These are phyloP conservation scores for Atherinomorus stipes DNA, from an alignment of 2,113 vertebrate species.

Conservation along the genomic window DNA sequence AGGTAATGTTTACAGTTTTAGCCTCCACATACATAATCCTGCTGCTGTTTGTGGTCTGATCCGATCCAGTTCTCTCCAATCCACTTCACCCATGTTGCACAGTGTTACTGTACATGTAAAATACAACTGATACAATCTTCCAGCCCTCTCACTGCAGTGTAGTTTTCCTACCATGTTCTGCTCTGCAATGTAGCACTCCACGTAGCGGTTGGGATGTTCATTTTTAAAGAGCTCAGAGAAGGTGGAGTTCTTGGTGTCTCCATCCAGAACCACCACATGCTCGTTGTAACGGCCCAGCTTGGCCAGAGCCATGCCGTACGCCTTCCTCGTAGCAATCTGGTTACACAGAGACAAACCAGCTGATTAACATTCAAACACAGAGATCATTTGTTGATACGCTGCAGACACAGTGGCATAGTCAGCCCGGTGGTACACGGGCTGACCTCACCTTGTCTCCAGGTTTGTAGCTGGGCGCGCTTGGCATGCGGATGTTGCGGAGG, in stretches of 20 bases:
- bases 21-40: background rate
- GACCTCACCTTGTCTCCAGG: conserved; percentile 90
- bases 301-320: conserved; percentile 90
- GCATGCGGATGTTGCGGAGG: conserved; percentile 91
- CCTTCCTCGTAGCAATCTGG: conserved; percentile 93
- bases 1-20: background rate
- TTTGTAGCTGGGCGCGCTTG: conserved; percentile 91
- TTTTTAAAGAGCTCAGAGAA: conserved; percentile 94
- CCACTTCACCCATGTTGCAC: too few relatives aligned
- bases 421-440: too few relatives aligned
- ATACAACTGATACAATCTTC: background rate
- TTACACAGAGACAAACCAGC: background rate
- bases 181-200: conserved; percentile 96
- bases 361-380: background rate
- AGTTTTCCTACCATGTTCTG: conserved; percentile 91
- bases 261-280: conserved; percentile 90
- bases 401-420: background rate
- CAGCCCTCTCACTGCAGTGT: background rate
- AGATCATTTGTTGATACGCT: background rate
- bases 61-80: too few relatives aligned
- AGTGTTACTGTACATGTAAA: too few relatives aligned
- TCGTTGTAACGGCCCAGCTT: conserved; percentile 92
- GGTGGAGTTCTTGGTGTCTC: conserved; percentile 96
- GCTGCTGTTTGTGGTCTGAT: background rate
- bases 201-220: conserved; percentile 91